Percentiles rank a stretch among this genome's conserved stretches.
phyloP scores from a whole-genome alignment of 1,140 invertebrate genomes.

The Notospermus geniculatus region DNA sequence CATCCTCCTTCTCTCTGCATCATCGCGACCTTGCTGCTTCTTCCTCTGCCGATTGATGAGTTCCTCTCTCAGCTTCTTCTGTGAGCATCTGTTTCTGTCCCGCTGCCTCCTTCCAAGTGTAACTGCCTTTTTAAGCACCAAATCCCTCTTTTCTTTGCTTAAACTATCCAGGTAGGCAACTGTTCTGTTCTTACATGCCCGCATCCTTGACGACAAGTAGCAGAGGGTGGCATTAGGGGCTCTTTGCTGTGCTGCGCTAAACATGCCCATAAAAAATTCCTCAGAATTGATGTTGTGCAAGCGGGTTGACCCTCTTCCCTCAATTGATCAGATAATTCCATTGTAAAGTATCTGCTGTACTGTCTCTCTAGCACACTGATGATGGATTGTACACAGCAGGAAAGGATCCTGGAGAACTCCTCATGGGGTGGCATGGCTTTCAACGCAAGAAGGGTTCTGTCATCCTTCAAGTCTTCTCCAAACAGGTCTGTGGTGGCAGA shows the following conservation, averaged over 20 bases:
- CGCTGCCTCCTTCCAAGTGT: too few relatives aligned
- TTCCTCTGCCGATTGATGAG: too few relatives aligned
- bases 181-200: constrained; percentile 7
- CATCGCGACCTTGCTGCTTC: too few relatives aligned
- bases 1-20: too few relatives aligned
- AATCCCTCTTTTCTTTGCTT: too few relatives aligned
- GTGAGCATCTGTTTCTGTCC: too few relatives aligned
- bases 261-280: constrained; percentile 11
- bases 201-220: constrained; percentile 9
- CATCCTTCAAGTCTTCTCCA: background rate
- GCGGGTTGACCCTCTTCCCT: constrained; percentile 9
- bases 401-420: background rate
- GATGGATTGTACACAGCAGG: constrained; percentile 1
- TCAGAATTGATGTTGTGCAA: constrained; percentile 14
- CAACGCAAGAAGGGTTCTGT: background rate
- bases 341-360: constrained; percentile 9
- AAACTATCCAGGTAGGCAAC: constrained; percentile 6
- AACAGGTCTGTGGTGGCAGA: background rate
- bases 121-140: too few relatives aligned
- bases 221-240: constrained; percentile 8
- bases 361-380: constrained; percentile 16
- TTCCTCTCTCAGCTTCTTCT: too few relatives aligned
- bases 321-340: constrained; percentile 1
- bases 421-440: background rate
- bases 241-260: constrained; percentile 11